Percentiles rank a stretch among this genome's conserved stretches.
Conservation (phyloP, 2,797 vertebrate species). For the Pempheris klunzingeri region DNA sequence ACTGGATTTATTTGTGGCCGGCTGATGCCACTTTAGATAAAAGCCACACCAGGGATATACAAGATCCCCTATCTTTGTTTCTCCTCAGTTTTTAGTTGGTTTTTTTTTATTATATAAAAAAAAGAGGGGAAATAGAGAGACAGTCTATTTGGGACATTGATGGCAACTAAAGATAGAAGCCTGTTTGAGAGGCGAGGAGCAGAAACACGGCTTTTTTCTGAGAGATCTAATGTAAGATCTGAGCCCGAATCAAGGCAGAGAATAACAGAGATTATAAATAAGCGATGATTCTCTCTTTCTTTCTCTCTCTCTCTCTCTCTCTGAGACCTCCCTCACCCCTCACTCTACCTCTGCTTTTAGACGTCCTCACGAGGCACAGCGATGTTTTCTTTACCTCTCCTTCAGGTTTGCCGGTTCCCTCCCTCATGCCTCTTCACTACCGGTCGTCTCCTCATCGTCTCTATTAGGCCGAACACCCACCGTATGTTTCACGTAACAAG, state of each 20-base stretch:
- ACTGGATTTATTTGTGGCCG: slow-evolving; percentile 42
- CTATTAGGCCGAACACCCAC: slow-evolving; percentile 18
- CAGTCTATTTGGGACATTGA: slow-evolving; percentile 63
- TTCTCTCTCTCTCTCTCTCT: slow-evolving; percentile 37
- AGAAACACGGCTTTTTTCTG: slow-evolving; percentile 62
- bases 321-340: slow-evolving; percentile 45
- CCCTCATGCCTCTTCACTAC: slow-evolving; percentile 6
- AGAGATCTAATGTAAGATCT: slow-evolving; percentile 74
- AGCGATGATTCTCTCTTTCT: slow-evolving; percentile 61
- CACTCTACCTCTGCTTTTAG: slow-evolving; percentile 53
- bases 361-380: slow-evolving; percentile 20
- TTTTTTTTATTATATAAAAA: neutral
- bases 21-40: slow-evolving; percentile 58
- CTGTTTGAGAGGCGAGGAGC: slow-evolving; percentile 54
- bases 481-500: slow-evolving; percentile 58
- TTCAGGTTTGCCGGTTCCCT: neutral
- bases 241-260: slow-evolving; percentile 64
- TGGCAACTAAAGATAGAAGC: slow-evolving; percentile 79
- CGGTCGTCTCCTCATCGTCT: slow-evolving; percentile 21
- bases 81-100: neutral
- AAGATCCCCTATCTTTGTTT: slow-evolving; percentile 45
- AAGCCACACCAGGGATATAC: slow-evolving; percentile 35
- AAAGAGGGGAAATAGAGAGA: slow-evolving; percentile 18
- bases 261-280: slow-evolving; percentile 80
- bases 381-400: slow-evolving; percentile 1